Conservation (phyloP, 2,797 vertebrate genomes). For the Hephaestus fuliginosus region DNA sequence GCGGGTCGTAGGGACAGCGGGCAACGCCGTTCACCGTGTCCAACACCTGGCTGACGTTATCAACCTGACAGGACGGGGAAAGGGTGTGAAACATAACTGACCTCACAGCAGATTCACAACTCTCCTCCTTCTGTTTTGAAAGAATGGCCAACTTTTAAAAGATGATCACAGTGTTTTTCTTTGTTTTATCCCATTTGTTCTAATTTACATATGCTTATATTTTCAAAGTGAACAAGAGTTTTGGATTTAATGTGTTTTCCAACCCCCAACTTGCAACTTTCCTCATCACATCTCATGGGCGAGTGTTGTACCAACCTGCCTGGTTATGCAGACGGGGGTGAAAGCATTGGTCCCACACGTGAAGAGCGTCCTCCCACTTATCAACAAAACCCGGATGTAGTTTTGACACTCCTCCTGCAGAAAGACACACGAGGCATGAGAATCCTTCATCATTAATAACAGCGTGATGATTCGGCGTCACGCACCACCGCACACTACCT, state of each 20-base stretch:
- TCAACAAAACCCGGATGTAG: slow-evolving; percentile 93
- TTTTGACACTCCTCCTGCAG: slow-evolving; percentile 96
- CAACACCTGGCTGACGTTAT: slow-evolving; percentile 88
- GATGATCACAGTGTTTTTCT: too few species aligned
- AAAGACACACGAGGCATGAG: slow-evolving; percentile 2
- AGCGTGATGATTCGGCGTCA: not conserved
- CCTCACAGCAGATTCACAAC: not conserved
- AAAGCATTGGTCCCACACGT: slow-evolving; percentile 96
- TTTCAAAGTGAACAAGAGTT: too few species aligned
- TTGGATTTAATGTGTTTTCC: too few species aligned
- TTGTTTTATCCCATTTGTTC: too few species aligned
- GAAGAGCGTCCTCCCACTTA: slow-evolving; percentile 89
- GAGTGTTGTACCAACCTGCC: slow-evolving; percentile 84
- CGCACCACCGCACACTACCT: slow-evolving; percentile 79
- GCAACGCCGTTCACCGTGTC: slow-evolving; percentile 96
- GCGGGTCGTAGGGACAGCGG: slow-evolving; percentile 95
- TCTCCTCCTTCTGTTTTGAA: too few species aligned
- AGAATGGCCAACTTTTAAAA: too few species aligned
- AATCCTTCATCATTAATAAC: not conserved
- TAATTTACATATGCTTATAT: too few species aligned
- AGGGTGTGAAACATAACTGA: not conserved
- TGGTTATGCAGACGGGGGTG: slow-evolving; percentile 92
- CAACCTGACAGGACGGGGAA: slow-evolving; percentile 79
- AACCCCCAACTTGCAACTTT: too few species aligned
- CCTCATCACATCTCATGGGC: not conserved